Conservation (phyloP, 1,140 invertebrate genomes). For the Hirudo medicinalis region DNA sequence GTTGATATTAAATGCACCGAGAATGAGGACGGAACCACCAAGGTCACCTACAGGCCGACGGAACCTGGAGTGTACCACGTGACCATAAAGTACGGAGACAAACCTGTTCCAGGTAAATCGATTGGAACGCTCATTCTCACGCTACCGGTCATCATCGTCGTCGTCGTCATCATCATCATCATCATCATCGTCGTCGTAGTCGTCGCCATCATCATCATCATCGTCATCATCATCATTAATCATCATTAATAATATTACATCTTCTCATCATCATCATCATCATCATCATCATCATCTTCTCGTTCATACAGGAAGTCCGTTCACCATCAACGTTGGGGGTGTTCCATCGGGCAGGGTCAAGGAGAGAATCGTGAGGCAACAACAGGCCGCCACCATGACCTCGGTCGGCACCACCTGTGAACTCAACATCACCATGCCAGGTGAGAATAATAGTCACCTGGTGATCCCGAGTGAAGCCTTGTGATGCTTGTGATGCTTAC, state of each 20-base stretch:
- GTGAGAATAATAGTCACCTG: conserved; percentile 35
- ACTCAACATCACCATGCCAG: conserved; percentile 88
- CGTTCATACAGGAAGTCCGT: conserved; percentile 60
- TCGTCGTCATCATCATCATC: no score
- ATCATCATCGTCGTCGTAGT: no score
- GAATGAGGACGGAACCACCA: conserved; percentile 82
- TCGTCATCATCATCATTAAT: neutral
- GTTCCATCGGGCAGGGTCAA: conserved; percentile 36
- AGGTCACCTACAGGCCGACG: conserved; percentile 87
- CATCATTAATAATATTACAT: no score
- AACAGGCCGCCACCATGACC: conserved; percentile 78
- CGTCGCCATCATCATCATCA: no score
- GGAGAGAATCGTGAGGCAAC: conserved; percentile 48
- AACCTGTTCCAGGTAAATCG: conserved; percentile 63
- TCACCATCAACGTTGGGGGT: conserved; percentile 58
- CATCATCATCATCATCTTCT: neutral
- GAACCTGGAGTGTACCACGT: conserved; percentile 95
- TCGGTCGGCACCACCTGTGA: conserved; percentile 91
- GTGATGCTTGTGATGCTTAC: no score
- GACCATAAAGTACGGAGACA: conserved; percentile 92
- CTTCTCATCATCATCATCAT: neutral
- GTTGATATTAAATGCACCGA: conserved; percentile 93
- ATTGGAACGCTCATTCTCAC: no score
- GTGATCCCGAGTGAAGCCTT: no score
- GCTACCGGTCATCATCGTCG: no score